phyloP scores from a whole-genome alignment of 2,888 invertebrate genomes.

The Drosophila merina region DNA sequence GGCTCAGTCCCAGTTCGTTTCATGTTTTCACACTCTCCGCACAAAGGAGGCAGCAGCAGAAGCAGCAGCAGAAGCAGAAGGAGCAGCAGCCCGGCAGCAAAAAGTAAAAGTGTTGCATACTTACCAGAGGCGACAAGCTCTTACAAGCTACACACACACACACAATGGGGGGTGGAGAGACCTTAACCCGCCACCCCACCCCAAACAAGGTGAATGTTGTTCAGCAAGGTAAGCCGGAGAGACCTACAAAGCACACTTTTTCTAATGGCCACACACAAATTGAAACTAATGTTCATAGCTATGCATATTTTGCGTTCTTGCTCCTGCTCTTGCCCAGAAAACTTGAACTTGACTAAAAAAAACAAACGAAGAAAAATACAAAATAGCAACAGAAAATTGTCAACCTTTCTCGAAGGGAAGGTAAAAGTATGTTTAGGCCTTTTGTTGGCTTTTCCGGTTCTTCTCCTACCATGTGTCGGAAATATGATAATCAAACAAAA shows the following conservation, averaged over 20 bases:
- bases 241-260: conserved; percentile 36
- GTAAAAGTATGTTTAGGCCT: conserved; percentile 41
- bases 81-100: conserved; percentile 7
- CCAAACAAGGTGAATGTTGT: conserved; percentile 21
- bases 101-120: conserved; percentile 71
- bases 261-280: conserved; percentile 38
- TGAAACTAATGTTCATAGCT: conserved; percentile 50
- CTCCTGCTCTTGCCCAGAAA: conserved; percentile 25
- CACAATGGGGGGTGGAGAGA: background rate
- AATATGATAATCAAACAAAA: conserved; percentile 44
- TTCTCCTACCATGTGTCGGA: conserved; percentile 1
- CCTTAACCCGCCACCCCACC: no score
- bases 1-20: conserved; percentile 25
- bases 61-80: conserved; percentile 2
- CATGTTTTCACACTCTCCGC: conserved; percentile 42
- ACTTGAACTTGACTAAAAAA: conserved; percentile 44
- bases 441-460: conserved; percentile 43
- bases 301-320: conserved; percentile 37
- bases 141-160: conserved; percentile 13
- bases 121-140: conserved; percentile 55
- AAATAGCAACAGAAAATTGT: conserved; percentile 44
- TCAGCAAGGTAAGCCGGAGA: conserved; percentile 32
- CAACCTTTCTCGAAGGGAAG: conserved; percentile 57
- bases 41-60: conserved; percentile 11
- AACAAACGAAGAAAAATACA: conserved; percentile 30